Evolutionary conservation across 2,797 vertebrate genomes (phyloP), one percentile per base, ranked within the genome.

Genomic region (Poecilia gillii): DNA sequence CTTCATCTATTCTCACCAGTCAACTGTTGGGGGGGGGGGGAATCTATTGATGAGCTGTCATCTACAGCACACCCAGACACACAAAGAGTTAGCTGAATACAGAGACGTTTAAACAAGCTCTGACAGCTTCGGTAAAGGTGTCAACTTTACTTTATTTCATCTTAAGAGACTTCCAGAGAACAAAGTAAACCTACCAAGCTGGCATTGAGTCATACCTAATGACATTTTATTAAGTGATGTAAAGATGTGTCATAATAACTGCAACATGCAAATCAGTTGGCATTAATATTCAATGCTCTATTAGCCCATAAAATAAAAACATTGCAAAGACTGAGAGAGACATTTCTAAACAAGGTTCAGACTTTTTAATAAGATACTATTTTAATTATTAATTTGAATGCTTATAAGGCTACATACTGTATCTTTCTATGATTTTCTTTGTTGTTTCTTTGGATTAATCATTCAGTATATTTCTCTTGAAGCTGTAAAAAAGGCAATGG

Each of bases 1-100:
- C 78, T 80, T 84, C 73, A 79, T 87, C 83, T 78, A 51, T 81
- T 68, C 49, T 76, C 68, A 74, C 18, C 53, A 64, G 12, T 73
- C 76, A 81, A 79, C 72, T 85, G 72, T 47, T 81, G 41, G 41
- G 41, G 41, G 39, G 4, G 39, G 39, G 39, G 39, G 6, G 39
- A 55, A 74, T 81, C 64, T 45, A 16, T 87, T 72, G 78, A 18
- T 78, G 51, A 41, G 31, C 53, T 85, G 80, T 81, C 76, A 83
- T 64, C 59, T 74, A 49, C 71, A 68, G 82, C 41, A 80, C 77
- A 75, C 73, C 51, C 62, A 68, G 72, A 72, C 55, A 81, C 51
- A 76, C 33, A 43, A 3, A 75, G 31, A 73, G 20, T 23, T 76
- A 31, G 53, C 36, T 70, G 45, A 64, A 57, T 5, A 75, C n/a